phyloP scores from a whole-genome alignment of 2,113 vertebrate genomes.

The Chinchilla lanigera region DNA sequence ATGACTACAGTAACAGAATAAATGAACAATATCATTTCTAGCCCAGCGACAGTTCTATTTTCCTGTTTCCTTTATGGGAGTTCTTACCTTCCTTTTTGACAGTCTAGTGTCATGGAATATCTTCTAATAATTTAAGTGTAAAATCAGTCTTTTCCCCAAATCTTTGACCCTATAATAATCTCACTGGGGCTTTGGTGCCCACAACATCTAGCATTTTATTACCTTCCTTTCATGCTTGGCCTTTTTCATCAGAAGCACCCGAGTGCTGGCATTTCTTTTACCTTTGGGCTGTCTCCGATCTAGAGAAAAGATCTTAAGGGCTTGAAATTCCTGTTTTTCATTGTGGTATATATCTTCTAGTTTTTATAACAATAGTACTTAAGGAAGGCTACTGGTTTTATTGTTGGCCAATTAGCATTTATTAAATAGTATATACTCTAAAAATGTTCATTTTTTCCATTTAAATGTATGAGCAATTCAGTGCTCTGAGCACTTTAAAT shows the following conservation, averaged over 20 bases:
- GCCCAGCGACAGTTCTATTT: background rate
- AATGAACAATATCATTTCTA: background rate
- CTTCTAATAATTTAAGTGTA: background rate
- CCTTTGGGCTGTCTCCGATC: background rate
- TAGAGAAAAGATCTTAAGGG: slow-evolving; percentile 4
- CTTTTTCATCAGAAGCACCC: background rate
- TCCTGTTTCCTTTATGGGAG: background rate
- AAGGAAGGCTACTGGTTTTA: background rate
- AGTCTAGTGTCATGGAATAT: background rate
- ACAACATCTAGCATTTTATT: background rate
- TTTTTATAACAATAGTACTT: background rate
- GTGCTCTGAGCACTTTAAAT: slow-evolving; percentile 11
- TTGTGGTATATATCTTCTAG: background rate
- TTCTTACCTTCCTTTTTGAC: background rate
- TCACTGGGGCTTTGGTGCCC: background rate
- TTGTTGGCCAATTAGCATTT: background rate
- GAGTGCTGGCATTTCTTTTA: background rate
- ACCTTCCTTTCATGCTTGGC: background rate
- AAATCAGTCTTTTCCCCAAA: background rate
- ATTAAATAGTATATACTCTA: background rate
- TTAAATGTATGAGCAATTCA: background rate
- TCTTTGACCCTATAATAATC: background rate
- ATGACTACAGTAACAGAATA: background rate
- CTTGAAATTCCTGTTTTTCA: background rate
- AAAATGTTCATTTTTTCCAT: background rate